Base-by-base conservation (phyloP, 2,888 invertebrate genomes). In the Achlya flavicornis region DNA sequence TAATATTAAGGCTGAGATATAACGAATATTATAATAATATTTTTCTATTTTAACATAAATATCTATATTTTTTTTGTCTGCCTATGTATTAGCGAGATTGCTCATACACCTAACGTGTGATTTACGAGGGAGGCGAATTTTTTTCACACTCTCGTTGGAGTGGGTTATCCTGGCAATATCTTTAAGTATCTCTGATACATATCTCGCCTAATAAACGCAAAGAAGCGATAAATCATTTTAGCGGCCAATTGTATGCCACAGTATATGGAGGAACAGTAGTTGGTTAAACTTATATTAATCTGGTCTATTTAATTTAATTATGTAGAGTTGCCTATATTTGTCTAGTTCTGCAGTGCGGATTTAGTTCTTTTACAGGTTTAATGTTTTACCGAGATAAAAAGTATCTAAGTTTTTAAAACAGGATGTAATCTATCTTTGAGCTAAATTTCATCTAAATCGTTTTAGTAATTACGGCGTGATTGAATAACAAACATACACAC, bases 131-230 rank as follows among this genome's bases (percentile, higher is more conserved):
- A 79, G 76, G 71, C 76, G 74, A 72, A 81, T 79, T 83, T 84
- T 83, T 81, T 77, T 75, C 76, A 69, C 72, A 69, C 75, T 53
- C 69, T 66, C 73, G 72, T 77, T 78, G 62, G 78, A 74, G 80
- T 77, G 76, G 78, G 80, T 81, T 81, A 82, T 80, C 78, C 71
- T 63, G 73, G 81, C 84, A 90, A 91, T 92, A 89, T 88, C 85
- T 89, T 80, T 86, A 81, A 89, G 90, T 90, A 90, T 85, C 70
- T 75, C 80, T 87, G 90, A 92, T 92, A 91, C 89, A 92, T 92
- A 91, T 89, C 87, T 89, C 73, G 75, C 86, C 92, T 92, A 92
- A 92, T 92, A 92, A 90, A 89, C 87, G 87, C 88, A 87, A 88
- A 88, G 88, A 82, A 79, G 83, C 72, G 75, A 88, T 91, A 90